Conservation (phyloP, 2,888 invertebrate genomes). For the Macrosoma leucophasiata region DNA sequence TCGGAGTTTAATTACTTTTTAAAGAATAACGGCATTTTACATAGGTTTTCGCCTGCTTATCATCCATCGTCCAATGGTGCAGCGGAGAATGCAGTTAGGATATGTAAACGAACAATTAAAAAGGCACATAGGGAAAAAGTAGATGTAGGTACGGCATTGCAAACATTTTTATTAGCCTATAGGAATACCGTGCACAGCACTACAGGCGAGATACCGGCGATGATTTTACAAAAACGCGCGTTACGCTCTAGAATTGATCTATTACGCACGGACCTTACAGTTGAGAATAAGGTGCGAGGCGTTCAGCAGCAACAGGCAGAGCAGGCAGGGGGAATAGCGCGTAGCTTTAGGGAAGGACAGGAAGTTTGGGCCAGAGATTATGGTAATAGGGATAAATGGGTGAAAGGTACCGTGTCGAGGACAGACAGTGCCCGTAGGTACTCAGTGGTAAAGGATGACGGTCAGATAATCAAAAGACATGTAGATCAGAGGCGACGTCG, state of each 20-base stretch:
- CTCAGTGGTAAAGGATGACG: neutral
- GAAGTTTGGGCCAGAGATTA: neutral
- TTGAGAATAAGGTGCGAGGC: neutral
- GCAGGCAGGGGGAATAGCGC: neutral
- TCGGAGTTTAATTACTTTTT: slow-evolving; percentile 13
- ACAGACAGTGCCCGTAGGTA: neutral
- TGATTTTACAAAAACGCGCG: neutral
- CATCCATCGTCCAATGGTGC: slow-evolving; percentile 5
- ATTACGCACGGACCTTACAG: neutral
- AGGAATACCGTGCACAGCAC: neutral
- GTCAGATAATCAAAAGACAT: neutral
- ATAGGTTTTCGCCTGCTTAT: slow-evolving; percentile 6
- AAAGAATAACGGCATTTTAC: slow-evolving; percentile 8
- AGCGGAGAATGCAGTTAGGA: neutral
- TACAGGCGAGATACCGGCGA: neutral
- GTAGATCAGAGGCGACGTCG: neutral
- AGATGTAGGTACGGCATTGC: neutral
- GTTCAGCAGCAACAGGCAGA: neutral
- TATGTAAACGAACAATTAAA: slow-evolving; percentile 4
- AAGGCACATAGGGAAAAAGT: neutral
- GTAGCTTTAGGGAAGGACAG: too few relatives aligned
- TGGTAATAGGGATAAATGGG: neutral
- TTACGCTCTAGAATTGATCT: neutral
- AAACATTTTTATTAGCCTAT: neutral
- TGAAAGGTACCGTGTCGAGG: neutral